Conservation (phyloP, 2,797 vertebrate species). For the Coendou prehensilis region DNA sequence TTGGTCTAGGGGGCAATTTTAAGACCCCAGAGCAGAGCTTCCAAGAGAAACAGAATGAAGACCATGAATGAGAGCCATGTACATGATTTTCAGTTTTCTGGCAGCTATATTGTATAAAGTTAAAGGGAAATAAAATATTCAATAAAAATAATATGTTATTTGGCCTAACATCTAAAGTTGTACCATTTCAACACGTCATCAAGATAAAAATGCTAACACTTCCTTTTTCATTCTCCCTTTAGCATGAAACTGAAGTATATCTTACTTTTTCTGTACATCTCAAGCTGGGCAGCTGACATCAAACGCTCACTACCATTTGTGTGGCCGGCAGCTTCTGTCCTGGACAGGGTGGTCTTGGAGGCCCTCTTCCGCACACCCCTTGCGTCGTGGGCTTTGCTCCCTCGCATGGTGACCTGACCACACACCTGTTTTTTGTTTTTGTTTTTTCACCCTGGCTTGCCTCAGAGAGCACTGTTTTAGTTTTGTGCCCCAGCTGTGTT, state of each 20-base stretch:
- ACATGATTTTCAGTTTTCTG: neutral
- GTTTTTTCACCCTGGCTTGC: neutral
- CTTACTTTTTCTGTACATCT: neutral
- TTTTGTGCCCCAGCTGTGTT: neutral
- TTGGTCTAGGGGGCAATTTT: neutral
- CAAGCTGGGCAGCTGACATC: neutral
- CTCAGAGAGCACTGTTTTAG: neutral
- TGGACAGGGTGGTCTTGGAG: neutral
- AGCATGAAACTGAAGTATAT: neutral
- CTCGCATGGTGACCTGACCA: neutral
- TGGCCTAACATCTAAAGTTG: neutral
- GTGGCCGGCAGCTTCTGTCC: neutral
- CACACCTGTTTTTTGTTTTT: neutral
- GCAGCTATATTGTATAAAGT: neutral
- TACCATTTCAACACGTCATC: neutral
- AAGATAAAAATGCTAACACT: neutral
- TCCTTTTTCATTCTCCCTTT: neutral
- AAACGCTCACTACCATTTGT: neutral
- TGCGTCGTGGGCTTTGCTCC: neutral
- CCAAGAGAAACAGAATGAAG: neutral
- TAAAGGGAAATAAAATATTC: slow-evolving; percentile 40
- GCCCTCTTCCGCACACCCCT: neutral
- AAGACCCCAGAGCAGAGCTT: neutral
- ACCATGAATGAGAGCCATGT: neutral
- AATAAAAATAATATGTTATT: slow-evolving; percentile 4